phyloP scores from a whole-genome alignment of 2,888 invertebrate species.

The Vesta saturnalis region DNA sequence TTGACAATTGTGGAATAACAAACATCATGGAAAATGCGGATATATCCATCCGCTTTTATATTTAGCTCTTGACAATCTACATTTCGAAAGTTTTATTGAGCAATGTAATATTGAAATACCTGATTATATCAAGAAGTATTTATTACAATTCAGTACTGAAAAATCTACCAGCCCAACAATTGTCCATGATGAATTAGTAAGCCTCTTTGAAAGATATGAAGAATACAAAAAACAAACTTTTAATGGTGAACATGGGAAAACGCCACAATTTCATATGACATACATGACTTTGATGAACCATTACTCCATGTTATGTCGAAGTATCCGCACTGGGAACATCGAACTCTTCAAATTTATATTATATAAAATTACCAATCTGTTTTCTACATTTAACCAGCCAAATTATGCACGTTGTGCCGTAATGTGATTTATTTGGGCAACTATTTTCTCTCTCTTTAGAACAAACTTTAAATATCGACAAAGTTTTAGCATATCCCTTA shows the following conservation, averaged over 20 bases:
- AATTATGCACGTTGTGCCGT: slow-evolving; percentile 31
- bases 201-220: too few relatives aligned
- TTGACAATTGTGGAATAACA: slow-evolving; percentile 39
- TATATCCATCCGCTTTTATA: slow-evolving; percentile 42
- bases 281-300: slow-evolving; percentile 47
- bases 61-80: slow-evolving; percentile 34
- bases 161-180: slow-evolving; percentile 11
- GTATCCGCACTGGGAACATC: slow-evolving; percentile 41
- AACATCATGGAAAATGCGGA: slow-evolving; percentile 41
- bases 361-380: too few relatives aligned
- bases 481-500: slow-evolving; percentile 43
- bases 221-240: slow-evolving; percentile 37
- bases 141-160: slow-evolving; percentile 26
- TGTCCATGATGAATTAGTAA: slow-evolving; percentile 40
- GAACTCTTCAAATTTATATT: too few relatives aligned
- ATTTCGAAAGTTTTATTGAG: slow-evolving; percentile 29
- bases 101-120: neutral
- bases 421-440: slow-evolving; percentile 39
- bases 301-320: slow-evolving; percentile 48
- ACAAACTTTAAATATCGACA: slow-evolving; percentile 41
- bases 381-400: too few relatives aligned
- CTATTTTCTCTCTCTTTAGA: slow-evolving; percentile 32
- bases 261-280: slow-evolving; percentile 49
- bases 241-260: slow-evolving; percentile 48
- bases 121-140: slow-evolving; percentile 18